These are phyloP conservation scores for Vesta saturnalis DNA, from an alignment of 2,888 invertebrate genomes.

Conservation along the genomic window DNA sequence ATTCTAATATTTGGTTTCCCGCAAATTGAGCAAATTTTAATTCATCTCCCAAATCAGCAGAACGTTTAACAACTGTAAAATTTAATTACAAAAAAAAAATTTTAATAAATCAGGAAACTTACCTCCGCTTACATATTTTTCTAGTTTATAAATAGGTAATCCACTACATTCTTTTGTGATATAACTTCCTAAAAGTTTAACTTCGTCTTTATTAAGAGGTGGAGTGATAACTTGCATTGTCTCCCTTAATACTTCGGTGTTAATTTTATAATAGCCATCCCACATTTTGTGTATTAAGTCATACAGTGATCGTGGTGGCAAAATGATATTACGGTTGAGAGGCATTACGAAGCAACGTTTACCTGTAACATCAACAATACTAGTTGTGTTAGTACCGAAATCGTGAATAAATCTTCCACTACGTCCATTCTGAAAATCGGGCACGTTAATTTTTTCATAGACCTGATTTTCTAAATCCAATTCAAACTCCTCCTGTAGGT, in stretches of 20 bases:
- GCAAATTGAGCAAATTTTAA: conserved; percentile 80
- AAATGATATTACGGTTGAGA: conserved; percentile 78
- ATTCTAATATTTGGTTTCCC: conserved; percentile 78
- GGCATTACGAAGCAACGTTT: conserved; percentile 92
- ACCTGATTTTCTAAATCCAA: conserved; percentile 76
- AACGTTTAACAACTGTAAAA: conserved; percentile 58
- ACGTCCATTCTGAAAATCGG: conserved; percentile 83
- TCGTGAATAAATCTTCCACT: conserved; percentile 92
- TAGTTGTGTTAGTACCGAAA: conserved; percentile 79
- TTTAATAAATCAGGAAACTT: conserved; percentile 52
- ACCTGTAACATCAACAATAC: conserved; percentile 61
- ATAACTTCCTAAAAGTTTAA: conserved; percentile 71
- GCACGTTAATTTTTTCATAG: conserved; percentile 87
- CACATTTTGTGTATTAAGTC: conserved; percentile 85
- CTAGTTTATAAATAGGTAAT: conserved; percentile 78
- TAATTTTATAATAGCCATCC: conserved; percentile 82
- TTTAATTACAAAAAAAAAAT: conserved; percentile 13
- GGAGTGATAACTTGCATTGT: conserved; percentile 81
- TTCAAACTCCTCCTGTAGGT: conserved; percentile 84
- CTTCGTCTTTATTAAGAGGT: conserved; percentile 67
- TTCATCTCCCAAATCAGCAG: conserved; percentile 60
- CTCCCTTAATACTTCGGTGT: conserved; percentile 79
- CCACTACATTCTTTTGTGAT: conserved; percentile 76
- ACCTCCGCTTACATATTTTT: conserved; percentile 74
- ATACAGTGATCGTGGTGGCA: conserved; percentile 81